phyloP scores from a whole-genome alignment of 2,797 vertebrate genomes.

The Pelobates cultripes region DNA sequence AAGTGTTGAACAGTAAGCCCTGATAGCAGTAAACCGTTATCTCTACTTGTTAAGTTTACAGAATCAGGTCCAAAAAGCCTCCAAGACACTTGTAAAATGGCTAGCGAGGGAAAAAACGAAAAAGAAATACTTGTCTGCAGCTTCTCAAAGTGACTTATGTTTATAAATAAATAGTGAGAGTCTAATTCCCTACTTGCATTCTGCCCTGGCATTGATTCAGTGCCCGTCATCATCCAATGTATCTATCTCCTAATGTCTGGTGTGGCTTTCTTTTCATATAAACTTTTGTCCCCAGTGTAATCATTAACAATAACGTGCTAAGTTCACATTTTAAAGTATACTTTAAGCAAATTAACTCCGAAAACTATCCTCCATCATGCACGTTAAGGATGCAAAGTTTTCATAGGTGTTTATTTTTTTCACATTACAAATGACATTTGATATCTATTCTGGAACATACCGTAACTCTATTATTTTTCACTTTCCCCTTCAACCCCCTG shows the following conservation, averaged over 20 bases:
- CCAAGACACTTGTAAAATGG: constrained; percentile 4
- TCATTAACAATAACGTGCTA: constrained; percentile 16
- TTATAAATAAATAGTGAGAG: constrained; percentile 25
- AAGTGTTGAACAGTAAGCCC: background rate
- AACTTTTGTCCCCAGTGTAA: constrained; percentile 13
- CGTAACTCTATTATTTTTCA: no score
- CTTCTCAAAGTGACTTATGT: constrained; percentile 26
- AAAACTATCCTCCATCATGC: background rate
- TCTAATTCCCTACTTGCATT: background rate
- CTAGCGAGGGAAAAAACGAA: constrained; percentile 3
- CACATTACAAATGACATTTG: no score
- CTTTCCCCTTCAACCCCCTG: no score
- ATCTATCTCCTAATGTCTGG: constrained; percentile 17
- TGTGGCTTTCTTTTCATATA: constrained; percentile 22
- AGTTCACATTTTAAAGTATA: constrained; percentile 14
- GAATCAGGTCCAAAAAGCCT: background rate
- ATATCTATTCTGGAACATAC: no score
- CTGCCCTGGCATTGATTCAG: background rate
- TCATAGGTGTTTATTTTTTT: no score
- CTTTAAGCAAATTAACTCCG: constrained; percentile 12
- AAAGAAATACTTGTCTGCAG: constrained; percentile 16
- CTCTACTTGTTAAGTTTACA: no score
- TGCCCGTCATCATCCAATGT: constrained; percentile 3
- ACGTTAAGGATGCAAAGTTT: background rate
- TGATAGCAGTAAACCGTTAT: background rate